Evolutionary conservation across 2,113 vertebrate species (phyloP).

Genomic region (Rana temporaria): DNA sequence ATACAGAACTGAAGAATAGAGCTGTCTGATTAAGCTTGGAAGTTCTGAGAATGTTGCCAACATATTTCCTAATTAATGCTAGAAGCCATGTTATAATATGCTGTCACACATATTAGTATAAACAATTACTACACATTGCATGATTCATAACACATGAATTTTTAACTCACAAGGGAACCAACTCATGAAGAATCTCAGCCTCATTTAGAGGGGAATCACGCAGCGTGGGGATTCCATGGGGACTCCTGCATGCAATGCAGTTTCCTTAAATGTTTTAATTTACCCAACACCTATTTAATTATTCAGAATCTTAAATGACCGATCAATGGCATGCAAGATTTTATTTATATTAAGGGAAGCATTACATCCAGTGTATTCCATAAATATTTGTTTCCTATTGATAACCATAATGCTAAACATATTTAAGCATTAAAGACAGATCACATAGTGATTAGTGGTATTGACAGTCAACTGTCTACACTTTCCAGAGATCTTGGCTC

Average conservation of each 20-base stretch:
- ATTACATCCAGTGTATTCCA: too few relatives aligned
- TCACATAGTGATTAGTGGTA: too few relatives aligned
- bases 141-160: constrained; percentile 57
- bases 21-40: constrained; percentile 18
- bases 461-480: too few relatives aligned
- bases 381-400: too few relatives aligned
- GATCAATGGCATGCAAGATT: neutral
- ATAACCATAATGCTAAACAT: too few relatives aligned
- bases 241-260: constrained; percentile 24
- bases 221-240: constrained; percentile 27
- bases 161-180: constrained; percentile 52
- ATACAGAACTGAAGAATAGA: neutral
- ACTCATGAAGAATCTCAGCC: constrained; percentile 41
- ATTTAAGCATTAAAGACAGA: too few relatives aligned
- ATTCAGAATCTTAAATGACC: constrained; percentile 30
- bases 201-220: constrained; percentile 54
- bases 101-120: constrained; percentile 58
- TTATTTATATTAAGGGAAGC: neutral
- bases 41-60: constrained; percentile 13
- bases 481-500: too few relatives aligned
- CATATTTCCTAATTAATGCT: constrained; percentile 55
- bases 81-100: constrained; percentile 49
- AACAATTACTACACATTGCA: constrained; percentile 50
- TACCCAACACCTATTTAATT: constrained; percentile 29
- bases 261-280: constrained; percentile 54